Conservation (phyloP, 2,888 invertebrate species). For the Corythucha ciliata region DNA sequence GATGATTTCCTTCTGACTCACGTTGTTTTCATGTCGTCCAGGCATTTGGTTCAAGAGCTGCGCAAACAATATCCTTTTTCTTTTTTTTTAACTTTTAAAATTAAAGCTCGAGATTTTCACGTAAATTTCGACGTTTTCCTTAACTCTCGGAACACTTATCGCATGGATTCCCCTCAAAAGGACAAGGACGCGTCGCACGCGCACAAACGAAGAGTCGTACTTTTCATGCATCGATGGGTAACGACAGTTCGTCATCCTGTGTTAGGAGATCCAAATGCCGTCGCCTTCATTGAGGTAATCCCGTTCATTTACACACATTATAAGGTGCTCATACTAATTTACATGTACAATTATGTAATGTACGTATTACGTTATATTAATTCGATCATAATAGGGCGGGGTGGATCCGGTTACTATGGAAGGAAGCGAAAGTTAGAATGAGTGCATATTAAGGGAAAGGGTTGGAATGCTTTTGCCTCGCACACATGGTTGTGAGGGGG, state of each 20-base stretch:
- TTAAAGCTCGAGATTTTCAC: not conserved
- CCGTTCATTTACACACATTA: not conserved
- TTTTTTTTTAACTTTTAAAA: not conserved
- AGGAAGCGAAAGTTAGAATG: too few relatives aligned
- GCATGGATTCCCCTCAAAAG: conserved; percentile 44
- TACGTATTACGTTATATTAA: too few relatives aligned
- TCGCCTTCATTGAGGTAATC: conserved; percentile 59
- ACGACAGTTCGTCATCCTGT: conserved; percentile 61
- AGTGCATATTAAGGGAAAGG: too few relatives aligned
- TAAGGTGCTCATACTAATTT: too few relatives aligned
- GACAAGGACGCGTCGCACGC: conserved; percentile 57
- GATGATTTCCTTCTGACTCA: conserved; percentile 77
- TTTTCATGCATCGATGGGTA: conserved; percentile 69
- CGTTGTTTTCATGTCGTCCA: conserved; percentile 70
- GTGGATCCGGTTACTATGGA: too few relatives aligned
- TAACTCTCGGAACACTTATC: conserved; percentile 32
- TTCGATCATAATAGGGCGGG: too few relatives aligned
- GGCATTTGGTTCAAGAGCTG: conserved; percentile 61
- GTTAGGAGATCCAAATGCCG: conserved; percentile 60
- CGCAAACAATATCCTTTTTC: conserved; percentile 71
- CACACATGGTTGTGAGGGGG: too few relatives aligned
- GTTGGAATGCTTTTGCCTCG: too few relatives aligned
- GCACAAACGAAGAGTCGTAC: conserved; percentile 64
- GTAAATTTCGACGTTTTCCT: conserved; percentile 27
- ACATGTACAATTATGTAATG: too few relatives aligned